Evolutionary conservation across 2,797 vertebrate species (phyloP).

Genomic region (Nasua narica): DNA sequence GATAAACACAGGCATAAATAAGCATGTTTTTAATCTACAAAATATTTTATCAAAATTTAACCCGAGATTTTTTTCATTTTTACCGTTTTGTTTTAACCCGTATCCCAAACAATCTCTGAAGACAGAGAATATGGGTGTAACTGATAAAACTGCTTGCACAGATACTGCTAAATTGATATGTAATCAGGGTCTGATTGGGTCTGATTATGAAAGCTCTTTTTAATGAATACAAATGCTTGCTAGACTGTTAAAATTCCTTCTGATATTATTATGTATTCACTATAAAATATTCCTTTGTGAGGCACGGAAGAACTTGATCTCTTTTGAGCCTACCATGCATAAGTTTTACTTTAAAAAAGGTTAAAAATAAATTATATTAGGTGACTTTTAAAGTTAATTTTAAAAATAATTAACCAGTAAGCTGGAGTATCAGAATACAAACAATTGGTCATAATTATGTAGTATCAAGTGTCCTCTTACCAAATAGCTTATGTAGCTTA

Average conservation of each 20-base stretch:
- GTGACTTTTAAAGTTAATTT: background rate
- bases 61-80: slow-evolving; percentile 35
- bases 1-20: background rate
- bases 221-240: slow-evolving; percentile 69
- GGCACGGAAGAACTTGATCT: background rate
- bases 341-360: background rate
- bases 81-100: slow-evolving; percentile 20
- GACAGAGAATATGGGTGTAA: slow-evolving; percentile 18
- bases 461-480: background rate
- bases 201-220: slow-evolving; percentile 65
- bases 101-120: slow-evolving; percentile 35
- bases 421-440: background rate
- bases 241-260: slow-evolving; percentile 47
- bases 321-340: background rate
- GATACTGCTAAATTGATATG: slow-evolving; percentile 61
- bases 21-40: background rate
- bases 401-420: slow-evolving; percentile 9
- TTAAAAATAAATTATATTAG: slow-evolving; percentile 22
- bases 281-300: slow-evolving; percentile 24
- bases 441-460: background rate
- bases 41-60: background rate
- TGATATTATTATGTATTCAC: slow-evolving; percentile 37
- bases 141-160: slow-evolving; percentile 44
- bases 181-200: slow-evolving; percentile 56
- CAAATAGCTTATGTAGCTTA: background rate